Percentiles rank a stretch among this genome's conserved stretches.
These are phyloP conservation scores for Periplaneta americana DNA, from an alignment of 1,140 invertebrate genomes.

Conservation along the genomic window DNA sequence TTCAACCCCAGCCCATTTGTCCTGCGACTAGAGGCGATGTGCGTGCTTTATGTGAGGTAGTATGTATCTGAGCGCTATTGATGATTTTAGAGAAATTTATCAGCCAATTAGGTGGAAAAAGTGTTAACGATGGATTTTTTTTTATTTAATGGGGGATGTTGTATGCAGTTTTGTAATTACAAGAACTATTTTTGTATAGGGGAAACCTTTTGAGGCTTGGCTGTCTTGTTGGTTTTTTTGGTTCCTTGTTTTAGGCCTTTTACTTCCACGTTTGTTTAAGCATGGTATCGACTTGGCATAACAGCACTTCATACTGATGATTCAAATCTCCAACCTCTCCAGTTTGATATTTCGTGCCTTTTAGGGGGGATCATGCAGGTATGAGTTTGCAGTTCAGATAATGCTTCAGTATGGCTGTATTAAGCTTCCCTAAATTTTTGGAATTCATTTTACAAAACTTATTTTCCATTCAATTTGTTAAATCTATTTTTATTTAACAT, in stretches of 20 bases:
- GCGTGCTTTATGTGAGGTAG: slow-evolving; percentile 35
- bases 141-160: slow-evolving; percentile 8
- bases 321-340: slow-evolving; percentile 9
- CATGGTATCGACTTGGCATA: background rate
- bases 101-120: slow-evolving; percentile 11
- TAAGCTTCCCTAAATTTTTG: background rate
- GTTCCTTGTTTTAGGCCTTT: slow-evolving; percentile 9
- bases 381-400: background rate
- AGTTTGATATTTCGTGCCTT: slow-evolving; percentile 13
- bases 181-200: slow-evolving; percentile 22
- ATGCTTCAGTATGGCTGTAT: background rate
- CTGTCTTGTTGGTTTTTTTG: background rate
- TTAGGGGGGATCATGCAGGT: slow-evolving; percentile 9
- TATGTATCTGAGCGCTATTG: slow-evolving; percentile 52
- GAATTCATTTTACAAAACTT: background rate
- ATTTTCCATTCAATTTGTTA: background rate
- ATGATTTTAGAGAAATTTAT: slow-evolving; percentile 46
- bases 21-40: slow-evolving; percentile 13
- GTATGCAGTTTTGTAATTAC: slow-evolving; percentile 19
- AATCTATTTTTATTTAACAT: background rate
- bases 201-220: background rate
- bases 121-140: slow-evolving; percentile 4
- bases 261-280: background rate
- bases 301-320: slow-evolving; percentile 5
- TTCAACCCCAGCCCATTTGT: background rate